Evolutionary conservation across 2,888 invertebrate genomes (phyloP).

Genomic region (Clanis bilineata): DNA sequence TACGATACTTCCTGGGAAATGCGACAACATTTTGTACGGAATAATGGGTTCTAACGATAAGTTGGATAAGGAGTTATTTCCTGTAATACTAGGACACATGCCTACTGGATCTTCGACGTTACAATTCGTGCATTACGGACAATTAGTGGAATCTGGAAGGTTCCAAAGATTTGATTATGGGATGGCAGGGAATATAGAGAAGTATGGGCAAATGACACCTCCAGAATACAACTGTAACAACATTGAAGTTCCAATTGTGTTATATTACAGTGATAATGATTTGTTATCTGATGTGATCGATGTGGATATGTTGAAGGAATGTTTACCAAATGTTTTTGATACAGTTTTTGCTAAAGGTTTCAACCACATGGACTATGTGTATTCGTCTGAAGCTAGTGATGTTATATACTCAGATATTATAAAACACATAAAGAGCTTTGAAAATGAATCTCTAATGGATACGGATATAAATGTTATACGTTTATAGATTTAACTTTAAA

Average conservation of each 20-base stretch:
- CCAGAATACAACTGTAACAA: constrained; percentile 58
- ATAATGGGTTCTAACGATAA: constrained; percentile 48
- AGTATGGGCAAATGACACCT: constrained; percentile 66
- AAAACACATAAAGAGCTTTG: constrained; percentile 37
- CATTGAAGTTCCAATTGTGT: constrained; percentile 47
- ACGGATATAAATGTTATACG: not conserved
- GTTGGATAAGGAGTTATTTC: constrained; percentile 73
- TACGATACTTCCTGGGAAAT: constrained; percentile 37
- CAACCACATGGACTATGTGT: constrained; percentile 86
- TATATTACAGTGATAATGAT: constrained; percentile 63
- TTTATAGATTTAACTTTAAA: not conserved
- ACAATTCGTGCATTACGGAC: constrained; percentile 74
- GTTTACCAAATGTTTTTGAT: constrained; percentile 76
- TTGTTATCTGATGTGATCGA: constrained; percentile 76
- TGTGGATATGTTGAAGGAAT: constrained; percentile 56
- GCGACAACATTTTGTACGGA: constrained; percentile 47
- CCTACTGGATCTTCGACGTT: constrained; percentile 81
- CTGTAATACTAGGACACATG: constrained; percentile 82
- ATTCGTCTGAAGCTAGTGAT: constrained; percentile 79
- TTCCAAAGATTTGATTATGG: constrained; percentile 65
- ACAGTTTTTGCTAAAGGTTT: constrained; percentile 78
- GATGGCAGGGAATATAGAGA: constrained; percentile 38
- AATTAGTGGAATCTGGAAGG: constrained; percentile 51
- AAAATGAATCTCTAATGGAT: not conserved
- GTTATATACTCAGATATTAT: constrained; percentile 75